Evolutionary conservation across 2,113 vertebrate species (phyloP), one percentile per base, ranked within the genome.

Genomic region (Psophia crepitans): DNA sequence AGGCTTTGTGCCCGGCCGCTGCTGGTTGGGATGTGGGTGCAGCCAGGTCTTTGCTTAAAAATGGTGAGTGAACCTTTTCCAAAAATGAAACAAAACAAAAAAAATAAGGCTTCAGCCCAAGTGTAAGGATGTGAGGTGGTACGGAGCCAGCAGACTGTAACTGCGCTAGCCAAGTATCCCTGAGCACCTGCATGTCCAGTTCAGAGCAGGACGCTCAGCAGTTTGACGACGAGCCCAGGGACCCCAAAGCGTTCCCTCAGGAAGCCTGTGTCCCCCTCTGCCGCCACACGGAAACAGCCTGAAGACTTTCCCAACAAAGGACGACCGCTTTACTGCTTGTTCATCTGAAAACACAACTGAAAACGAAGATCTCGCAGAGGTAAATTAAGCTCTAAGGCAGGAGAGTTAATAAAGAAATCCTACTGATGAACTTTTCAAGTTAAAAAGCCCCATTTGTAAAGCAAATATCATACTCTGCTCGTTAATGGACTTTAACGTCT

Each of bases 21-120:
- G 57, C 15, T 57, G 90, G 24, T 1, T 24, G 27, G 18, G 71
- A 19, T 8, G 58, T 0, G 51, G 12, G 20, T 9, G 4, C 46
- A 53, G 56, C 18, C 41, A 66, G 27, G 48, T 4, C 57, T 79
- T 57, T 75, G 49, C 23, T 82, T 51, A 27, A 65, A 89, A 65
- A n/a, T 2, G 8, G 28, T 30, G 32, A 11, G 23, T 20, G 11
- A 66, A 13, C 8, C 10, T 57, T 19, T 61, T 32, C 24, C 35
- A 33, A 23, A 35, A 32, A 17, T 2, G 23, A 41, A 57, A 71
- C 43, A 22, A 66, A 28, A 6, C 30, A 41, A 41, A 18, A 60
- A 43, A 30, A 56, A 58, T 1, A 0, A 32, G 3, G 12, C 11
- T 74, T 65, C 58, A 1, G 2, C 15, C 33, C 26, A 84, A 8